A percentile compares a stretch with the other conserved stretches of the same genome.
Conservation (phyloP, 2,113 vertebrate genomes). For the Turnix velox region DNA sequence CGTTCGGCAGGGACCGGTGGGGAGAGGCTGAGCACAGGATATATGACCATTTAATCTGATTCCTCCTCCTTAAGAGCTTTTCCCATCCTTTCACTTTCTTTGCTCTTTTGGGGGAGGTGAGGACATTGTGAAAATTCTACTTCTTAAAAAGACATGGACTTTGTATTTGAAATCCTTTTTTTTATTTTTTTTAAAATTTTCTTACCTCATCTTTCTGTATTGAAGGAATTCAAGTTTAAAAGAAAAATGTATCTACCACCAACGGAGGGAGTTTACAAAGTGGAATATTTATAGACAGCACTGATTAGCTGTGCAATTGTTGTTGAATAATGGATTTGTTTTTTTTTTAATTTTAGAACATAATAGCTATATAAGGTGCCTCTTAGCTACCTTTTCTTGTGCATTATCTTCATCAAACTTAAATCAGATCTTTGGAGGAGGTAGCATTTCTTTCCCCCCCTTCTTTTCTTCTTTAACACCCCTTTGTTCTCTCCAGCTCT, state of each 20-base stretch:
- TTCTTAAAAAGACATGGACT: slow-evolving; percentile 18
- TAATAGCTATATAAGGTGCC: slow-evolving; percentile 40
- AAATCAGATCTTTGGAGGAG: slow-evolving; percentile 63
- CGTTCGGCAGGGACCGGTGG: not conserved
- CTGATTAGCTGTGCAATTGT: slow-evolving; percentile 30
- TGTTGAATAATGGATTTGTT: slow-evolving; percentile 47
- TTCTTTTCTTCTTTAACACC: slow-evolving; percentile 45
- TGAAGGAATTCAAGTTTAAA: not conserved
- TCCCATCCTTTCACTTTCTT: slow-evolving; percentile 44
- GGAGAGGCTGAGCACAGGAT: not conserved
- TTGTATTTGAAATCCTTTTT: not conserved
- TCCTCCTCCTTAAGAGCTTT: slow-evolving; percentile 48
- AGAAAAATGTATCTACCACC: not conserved
- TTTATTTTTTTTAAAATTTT: not conserved
- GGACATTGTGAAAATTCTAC: not conserved
- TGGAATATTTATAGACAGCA: slow-evolving; percentile 44
- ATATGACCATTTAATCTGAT: slow-evolving; percentile 20
- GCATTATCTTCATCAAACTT: slow-evolving; percentile 58
- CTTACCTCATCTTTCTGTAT: not conserved
- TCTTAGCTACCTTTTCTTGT: slow-evolving; percentile 32
- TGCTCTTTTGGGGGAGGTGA: not conserved
- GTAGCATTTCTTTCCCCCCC: not conserved
- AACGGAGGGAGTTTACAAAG: not conserved
- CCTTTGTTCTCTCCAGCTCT: slow-evolving; percentile 69
- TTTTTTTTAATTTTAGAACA: slow-evolving; percentile 50